Evolutionary conservation across 2,888 invertebrate species (phyloP).

Genomic region (Neoascia interrupta): DNA sequence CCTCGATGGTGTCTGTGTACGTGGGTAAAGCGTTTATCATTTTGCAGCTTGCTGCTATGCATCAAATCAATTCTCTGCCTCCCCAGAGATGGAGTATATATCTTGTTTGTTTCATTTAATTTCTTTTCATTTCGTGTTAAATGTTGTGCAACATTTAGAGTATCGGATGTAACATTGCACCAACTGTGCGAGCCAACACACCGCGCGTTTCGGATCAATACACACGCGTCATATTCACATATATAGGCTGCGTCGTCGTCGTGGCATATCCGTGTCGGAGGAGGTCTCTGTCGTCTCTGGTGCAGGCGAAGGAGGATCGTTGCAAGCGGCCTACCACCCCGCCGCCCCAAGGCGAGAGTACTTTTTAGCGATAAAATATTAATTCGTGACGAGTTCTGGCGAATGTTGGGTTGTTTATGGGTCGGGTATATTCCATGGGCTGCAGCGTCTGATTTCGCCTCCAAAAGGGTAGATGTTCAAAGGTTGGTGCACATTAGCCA

Average conservation of each 20-base stretch:
- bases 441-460: conserved; percentile 56
- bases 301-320: conserved; percentile 26
- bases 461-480: conserved; percentile 12
- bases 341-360: conserved; percentile 58
- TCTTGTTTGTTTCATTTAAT: conserved; percentile 67
- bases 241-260: neutral
- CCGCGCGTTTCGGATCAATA: conserved; percentile 63
- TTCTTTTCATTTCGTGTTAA: conserved; percentile 69
- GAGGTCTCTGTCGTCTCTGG: neutral
- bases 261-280: too few relatives aligned
- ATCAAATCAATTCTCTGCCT: conserved; percentile 65
- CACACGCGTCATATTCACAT: conserved; percentile 45
- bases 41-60: conserved; percentile 36
- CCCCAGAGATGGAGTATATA: conserved; percentile 50
- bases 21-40: conserved; percentile 14
- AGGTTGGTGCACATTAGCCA: neutral
- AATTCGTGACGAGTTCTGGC: conserved; percentile 69
- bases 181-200: conserved; percentile 43
- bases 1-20: neutral
- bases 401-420: conserved; percentile 62
- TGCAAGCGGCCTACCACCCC: conserved; percentile 53
- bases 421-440: conserved; percentile 23
- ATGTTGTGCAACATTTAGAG: conserved; percentile 69
- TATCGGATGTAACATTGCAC: conserved; percentile 64
- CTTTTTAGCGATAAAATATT: conserved; percentile 69